Evolutionary conservation across 2,113 vertebrate genomes (phyloP), one percentile per base, ranked within the genome.

Genomic region (Aspidoscelis tigris): DNA sequence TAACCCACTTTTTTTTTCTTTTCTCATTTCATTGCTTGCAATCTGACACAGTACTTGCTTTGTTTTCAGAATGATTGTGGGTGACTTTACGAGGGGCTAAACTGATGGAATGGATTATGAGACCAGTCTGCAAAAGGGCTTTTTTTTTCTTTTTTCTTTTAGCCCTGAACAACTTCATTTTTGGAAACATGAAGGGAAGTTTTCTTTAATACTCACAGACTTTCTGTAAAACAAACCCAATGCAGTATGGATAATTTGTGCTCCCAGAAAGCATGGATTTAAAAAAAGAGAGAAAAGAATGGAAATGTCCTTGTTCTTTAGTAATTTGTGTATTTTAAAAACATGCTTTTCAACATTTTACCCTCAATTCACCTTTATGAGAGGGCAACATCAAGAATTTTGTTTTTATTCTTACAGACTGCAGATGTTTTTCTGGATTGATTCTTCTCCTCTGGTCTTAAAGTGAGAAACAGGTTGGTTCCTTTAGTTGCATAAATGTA

Each of bases 31-130:
- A 44, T 71, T 90, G 78, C 78, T 50, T 85, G 81, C 47, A 83
- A 88, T 87, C 53, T 83, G 43, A 90, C 68, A 58, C 20, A 92
- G 39, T 1, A 53, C 9, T 84, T 86, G 3, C 1, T 92, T 89
- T 90, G 79, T 88, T 81, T 79, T 69, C 8, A 75, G 6, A 16
- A 47, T 50, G 76, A 80, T 80, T 69, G 43, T 69, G 9, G 82
- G 2, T 73, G 39, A 83, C 39, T 90, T 81, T 86, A 69, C 55
- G 0, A n/a, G 1, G 69, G 18, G 0, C 10, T 81, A 70, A 82
- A 87, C 24, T 68, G 44, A 78, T 53, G 8, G 14, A 20, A 55
- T n/a, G 16, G 3, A n/a, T 85, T 88, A 80, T 73, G 55, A 0
- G 84, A 79, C 4, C 24, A 4, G 72, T 76, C 20, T 78, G 26